Evolutionary conservation across 1,140 invertebrate species (phyloP).

Genomic region (Pogonomyrmex californicus): DNA sequence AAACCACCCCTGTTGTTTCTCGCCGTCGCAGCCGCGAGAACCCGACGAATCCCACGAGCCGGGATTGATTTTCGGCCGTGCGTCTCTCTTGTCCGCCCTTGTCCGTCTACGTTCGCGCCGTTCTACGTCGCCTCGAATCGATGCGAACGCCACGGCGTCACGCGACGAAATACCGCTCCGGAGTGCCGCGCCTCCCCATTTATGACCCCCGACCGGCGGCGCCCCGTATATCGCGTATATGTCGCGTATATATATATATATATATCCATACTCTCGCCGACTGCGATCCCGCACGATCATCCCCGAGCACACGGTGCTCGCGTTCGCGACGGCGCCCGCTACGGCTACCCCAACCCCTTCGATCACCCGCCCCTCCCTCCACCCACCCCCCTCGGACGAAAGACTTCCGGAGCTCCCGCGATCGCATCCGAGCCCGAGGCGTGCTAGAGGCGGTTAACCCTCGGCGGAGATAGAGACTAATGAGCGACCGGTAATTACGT

Average conservation of each 20-base stretch:
- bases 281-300: conserved; percentile 37
- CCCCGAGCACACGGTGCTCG: not conserved
- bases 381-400: too few species aligned
- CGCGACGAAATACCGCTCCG: conserved; percentile 79
- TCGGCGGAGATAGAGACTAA: conserved; percentile 25
- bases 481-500: conserved; percentile 33
- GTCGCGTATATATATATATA: too few species aligned
- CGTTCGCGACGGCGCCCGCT: not conserved
- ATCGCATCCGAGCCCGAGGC: too few species aligned
- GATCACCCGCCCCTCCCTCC: not conserved
- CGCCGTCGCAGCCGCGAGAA: not conserved
- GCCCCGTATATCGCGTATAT: not conserved
- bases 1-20: not conserved
- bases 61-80: conserved; percentile 69
- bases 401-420: not conserved
- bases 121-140: conserved; percentile 26
- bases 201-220: conserved; percentile 77
- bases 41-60: not conserved
- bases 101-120: conserved; percentile 1
- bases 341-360: conserved; percentile 1
- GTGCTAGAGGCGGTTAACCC: conserved; percentile 12
- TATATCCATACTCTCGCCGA: not conserved
- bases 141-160: conserved; percentile 74
- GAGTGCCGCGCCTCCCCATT: conserved; percentile 75
- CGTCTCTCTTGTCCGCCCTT: conserved; percentile 11